Evolutionary conservation across 2,113 vertebrate genomes (phyloP), one percentile per base, ranked within the genome.

Genomic region (Ctenodactylus gundi): DNA sequence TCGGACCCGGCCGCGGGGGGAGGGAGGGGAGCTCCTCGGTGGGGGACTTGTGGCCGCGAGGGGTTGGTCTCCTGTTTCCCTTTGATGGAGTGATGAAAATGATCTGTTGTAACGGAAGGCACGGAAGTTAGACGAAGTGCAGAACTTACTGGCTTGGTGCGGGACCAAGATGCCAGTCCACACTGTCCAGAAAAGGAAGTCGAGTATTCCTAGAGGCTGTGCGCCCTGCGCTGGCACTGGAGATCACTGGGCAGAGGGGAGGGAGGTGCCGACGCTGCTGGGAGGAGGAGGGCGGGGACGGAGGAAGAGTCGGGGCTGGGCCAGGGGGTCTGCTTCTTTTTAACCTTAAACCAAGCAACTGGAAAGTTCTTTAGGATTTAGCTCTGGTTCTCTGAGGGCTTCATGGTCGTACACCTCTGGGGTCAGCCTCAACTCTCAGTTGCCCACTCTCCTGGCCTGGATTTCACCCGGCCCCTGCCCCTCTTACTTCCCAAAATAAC

Each of bases 401-500:
- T 49, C 29, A 23, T 25, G 77, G 29, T 41, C 67, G 78, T 44
- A 27, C 29, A 67, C 12, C 84, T 57, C 17, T 73, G 53, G 3
- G 75, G 29, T 65, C 62, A 64, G n/a, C 31, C 41, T 83, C 57
- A 84, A 17, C n/a, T 7, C 68, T 76, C 29, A 78, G 49, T 34
- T 53, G 70, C 78, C 65, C 85, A 77, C 78, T 85, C 18, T n/a
- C 65, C 67, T 62, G 73, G 14, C 51, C 70, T 65, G 46, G 46
- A 94, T 92, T 95, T 85, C 82, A 44, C 75, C 51, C 21, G 62
- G 75, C 60, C 85, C 68, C 92, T 91, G 91, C 80, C 95, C 76
- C 82, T 92, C 70, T 88, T 75, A 55, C 77, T 92, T 97, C 96
- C 93, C 85, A 94, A 96, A 97, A 97, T 95, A 96, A 95, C 95